Evolutionary conservation across 2,113 vertebrate species (phyloP), one percentile per base, ranked within the genome.

Genomic region (Pterophyllum scalare): DNA sequence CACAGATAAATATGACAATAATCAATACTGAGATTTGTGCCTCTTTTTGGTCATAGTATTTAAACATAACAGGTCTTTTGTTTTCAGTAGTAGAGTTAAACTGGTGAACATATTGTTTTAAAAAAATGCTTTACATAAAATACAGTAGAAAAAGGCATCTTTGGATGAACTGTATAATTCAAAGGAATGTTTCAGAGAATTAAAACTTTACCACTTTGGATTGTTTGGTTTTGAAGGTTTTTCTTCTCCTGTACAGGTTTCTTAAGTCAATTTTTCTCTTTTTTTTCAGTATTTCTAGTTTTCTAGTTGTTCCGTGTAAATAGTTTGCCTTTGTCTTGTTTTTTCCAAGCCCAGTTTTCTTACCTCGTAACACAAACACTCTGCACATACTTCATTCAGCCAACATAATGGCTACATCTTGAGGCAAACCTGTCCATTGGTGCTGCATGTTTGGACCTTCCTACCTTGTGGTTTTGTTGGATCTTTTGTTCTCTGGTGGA

Each of bases 391-490:
- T 57, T 79, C 40, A 14, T 65, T 5, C 17, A 33, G 31, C 11
- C 75, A 58, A 20, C 26, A 12, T 5, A 20, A 22, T 31, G 15
- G n/a, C 62, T 77, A 2, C 35, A 40, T 40, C 59, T 79, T 12
- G n/a, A 80, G 24, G n/a, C 10, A 60, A 79, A 24, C 59, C 17
- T 20, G 43, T 28, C 24, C 54, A 7, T 2, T 85, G 67, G 43
- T 75, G 40, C 56, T 28, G 33, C 74, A 81, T 83, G 77, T 83
- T 85, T 22, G 12, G 72, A 65, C 59, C 75, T 58, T 13, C 5
- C 58, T 81, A 78, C 80, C 62, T 80, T 54, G 77, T 60, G 81
- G 82, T 79, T 70, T 90, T 43, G 59, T 64, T 35, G 75, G 59
- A 75, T 80, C 59, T 62, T 85, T 60, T 80, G 49, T 75, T 60